phyloP scores from a whole-genome alignment of 2,888 invertebrate genomes.

The Agriotes lineatus region DNA sequence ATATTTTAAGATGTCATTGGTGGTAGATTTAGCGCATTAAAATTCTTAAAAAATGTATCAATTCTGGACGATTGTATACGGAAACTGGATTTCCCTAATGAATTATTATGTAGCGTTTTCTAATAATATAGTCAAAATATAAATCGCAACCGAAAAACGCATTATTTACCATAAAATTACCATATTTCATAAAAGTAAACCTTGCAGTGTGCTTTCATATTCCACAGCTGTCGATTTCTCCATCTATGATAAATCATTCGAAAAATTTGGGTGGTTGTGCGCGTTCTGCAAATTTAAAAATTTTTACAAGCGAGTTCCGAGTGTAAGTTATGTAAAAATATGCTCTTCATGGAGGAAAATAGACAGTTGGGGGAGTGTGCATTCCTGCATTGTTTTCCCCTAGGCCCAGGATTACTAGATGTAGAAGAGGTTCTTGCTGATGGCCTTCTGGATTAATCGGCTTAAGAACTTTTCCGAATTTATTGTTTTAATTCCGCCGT shows the following conservation, averaged over 20 bases:
- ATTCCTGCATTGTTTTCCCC: slow-evolving; percentile 16
- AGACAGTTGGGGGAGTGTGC: slow-evolving; percentile 13
- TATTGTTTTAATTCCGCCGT: slow-evolving; percentile 20
- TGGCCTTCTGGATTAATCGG: slow-evolving; percentile 24
- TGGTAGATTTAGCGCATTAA: too few relatives aligned
- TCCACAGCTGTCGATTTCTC: neutral
- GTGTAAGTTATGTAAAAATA: slow-evolving; percentile 25
- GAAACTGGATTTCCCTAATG: too few relatives aligned
- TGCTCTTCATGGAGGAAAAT: slow-evolving; percentile 17
- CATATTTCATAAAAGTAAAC: too few relatives aligned
- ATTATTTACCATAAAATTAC: too few relatives aligned
- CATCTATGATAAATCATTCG: neutral
- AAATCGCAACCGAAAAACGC: too few relatives aligned
- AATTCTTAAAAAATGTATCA: too few relatives aligned
- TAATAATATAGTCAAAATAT: too few relatives aligned
- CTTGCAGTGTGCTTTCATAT: too few relatives aligned
- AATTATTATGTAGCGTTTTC: too few relatives aligned
- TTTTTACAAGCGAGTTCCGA: neutral
- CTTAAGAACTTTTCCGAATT: slow-evolving; percentile 27
- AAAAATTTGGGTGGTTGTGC: neutral
- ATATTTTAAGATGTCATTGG: too few relatives aligned
- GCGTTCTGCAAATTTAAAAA: neutral
- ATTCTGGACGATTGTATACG: too few relatives aligned
- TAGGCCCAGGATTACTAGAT: slow-evolving; percentile 8
- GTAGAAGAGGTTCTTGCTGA: slow-evolving; percentile 25